These are phyloP conservation scores for Melanotaenia parkinsoni DNA, from an alignment of 2,797 vertebrate species.

Conservation along the genomic window DNA sequence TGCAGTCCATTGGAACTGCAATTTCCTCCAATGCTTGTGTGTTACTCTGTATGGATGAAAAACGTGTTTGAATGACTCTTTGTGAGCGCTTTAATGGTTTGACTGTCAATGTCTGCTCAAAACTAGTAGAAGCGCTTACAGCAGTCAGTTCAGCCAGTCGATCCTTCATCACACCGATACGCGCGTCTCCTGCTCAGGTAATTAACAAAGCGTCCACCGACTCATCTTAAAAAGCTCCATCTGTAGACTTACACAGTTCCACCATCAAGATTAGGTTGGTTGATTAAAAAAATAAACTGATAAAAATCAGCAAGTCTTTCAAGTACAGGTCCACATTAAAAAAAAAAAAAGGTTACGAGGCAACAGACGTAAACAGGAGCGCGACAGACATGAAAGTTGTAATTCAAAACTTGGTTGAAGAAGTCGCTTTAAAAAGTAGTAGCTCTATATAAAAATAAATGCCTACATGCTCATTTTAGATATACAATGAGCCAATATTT, in stretches of 20 bases:
- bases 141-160: constrained; percentile 83
- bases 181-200: constrained; percentile 32
- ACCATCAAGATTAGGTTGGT: not conserved
- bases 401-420: not conserved
- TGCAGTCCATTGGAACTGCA: constrained; percentile 81
- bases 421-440: not conserved
- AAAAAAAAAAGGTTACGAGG: not conserved
- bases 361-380: too few species aligned
- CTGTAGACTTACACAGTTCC: constrained; percentile 5
- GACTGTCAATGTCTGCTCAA: not conserved
- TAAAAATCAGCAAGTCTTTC: not conserved
- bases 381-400: constrained; percentile 2
- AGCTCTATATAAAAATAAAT: not conserved
- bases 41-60: constrained; percentile 76
- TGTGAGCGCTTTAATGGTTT: not conserved
- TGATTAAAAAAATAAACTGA: not conserved
- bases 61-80: not conserved
- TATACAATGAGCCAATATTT: not conserved
- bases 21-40: constrained; percentile 87
- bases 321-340: not conserved
- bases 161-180: constrained; percentile 83
- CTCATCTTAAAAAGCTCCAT: constrained; percentile 49
- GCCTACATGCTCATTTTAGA: not conserved
- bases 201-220: constrained; percentile 23
- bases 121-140: constrained; percentile 70